Evolutionary conservation across 2,797 vertebrate species (phyloP).

Genomic region (Ispidina picta): DNA sequence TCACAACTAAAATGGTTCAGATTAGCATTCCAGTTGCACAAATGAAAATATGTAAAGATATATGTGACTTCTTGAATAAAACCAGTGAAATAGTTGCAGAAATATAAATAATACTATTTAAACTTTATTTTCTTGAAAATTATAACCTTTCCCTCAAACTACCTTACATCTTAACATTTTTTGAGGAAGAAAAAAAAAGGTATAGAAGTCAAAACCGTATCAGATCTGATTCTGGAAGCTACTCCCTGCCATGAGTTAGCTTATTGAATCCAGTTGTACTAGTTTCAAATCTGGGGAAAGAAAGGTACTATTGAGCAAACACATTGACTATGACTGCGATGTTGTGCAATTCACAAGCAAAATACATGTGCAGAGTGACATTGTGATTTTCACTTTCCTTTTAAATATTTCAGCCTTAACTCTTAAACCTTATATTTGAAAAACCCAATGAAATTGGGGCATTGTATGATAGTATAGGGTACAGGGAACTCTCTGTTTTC

Average conservation of each 20-base stretch:
- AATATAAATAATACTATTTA: not conserved
- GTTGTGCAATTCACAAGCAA: not conserved
- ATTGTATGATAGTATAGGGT: not conserved
- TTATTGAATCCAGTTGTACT: not conserved
- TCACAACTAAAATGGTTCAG: not conserved
- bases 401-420: not conserved
- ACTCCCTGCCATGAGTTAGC: not conserved
- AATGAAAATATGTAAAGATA: not conserved
- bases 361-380: not conserved
- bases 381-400: not conserved
- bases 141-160: not conserved
- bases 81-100: not conserved
- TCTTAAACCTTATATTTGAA: not conserved
- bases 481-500: not conserved
- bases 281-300: not conserved
- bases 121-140: not conserved
- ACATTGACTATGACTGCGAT: not conserved
- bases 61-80: not conserved
- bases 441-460: slow-evolving; percentile 15
- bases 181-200: not conserved
- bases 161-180: not conserved
- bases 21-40: not conserved
- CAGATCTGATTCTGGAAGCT: not conserved
- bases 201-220: not conserved
- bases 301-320: not conserved